Evolutionary conservation across 2,113 vertebrate species (phyloP), one percentile per base, ranked within the genome.

Genomic region (Rhynchopsitta pachyrhyncha): DNA sequence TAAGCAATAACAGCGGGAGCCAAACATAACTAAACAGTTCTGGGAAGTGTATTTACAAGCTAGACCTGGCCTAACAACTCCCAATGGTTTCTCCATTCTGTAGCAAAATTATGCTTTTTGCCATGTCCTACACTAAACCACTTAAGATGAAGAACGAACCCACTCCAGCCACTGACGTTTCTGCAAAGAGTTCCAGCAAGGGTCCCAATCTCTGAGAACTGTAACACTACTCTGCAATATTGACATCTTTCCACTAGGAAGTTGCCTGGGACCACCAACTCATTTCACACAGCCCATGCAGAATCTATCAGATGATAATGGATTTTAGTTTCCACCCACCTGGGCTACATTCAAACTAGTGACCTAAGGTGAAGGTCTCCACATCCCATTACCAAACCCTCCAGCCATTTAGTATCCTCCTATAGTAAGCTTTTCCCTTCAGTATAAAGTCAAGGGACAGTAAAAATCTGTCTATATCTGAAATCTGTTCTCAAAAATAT

Each of bases 311-410:
- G 80, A 92, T 94, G 62, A 93, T 97, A 97, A 97, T 96, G 70
- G 87, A 64, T 83, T 97, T 95, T 37, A 93, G 94, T 94, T 96
- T 96, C 92, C 93, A 94, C 95, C 92, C 95, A 95, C 93, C 95
- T 95, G 97, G 85, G 92, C 92, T 96, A 92, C 82, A 82, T 96
- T 96, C 91, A 92, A 63, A 89, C 91, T 57, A 73, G 33, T 96
- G 92, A 97, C 97, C 96, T 94, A 89, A 96, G 97, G 96, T 96
- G 95, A 97, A 97, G 94, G 97, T 97, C 93, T 95, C 93, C 57
- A 76, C 49, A 95, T 97, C 68, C 95, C 93, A 97, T 97, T 97
- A 97, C 47, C 49, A 95, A 77, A 85, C 46, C 75, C 75, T 85
- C 70, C 82, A 91, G 87, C 77, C 94, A 91, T 89, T 96, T 88